Percentiles rank a stretch among this genome's conserved stretches.
phyloP scores from a whole-genome alignment of 2,888 invertebrate genomes.

The Ligdia adustata region DNA sequence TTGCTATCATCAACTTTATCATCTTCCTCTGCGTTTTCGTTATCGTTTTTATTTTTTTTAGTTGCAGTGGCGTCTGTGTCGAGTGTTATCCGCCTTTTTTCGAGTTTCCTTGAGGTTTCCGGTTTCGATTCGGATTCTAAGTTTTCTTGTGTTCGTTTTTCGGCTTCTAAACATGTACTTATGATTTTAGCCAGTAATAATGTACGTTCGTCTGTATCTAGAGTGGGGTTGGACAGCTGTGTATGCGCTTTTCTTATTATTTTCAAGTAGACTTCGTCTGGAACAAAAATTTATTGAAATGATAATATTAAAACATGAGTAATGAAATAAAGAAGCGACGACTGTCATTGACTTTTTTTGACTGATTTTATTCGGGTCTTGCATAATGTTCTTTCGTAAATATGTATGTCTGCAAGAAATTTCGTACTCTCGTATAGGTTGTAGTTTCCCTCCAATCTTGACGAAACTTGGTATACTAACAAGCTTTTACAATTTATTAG shows the following conservation, averaged over 20 bases:
- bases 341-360: too few relatives aligned
- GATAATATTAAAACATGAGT: too few relatives aligned
- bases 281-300: constrained; percentile 29
- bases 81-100: constrained; percentile 17
- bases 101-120: too few relatives aligned
- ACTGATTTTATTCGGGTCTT: too few relatives aligned
- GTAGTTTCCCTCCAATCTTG: too few relatives aligned
- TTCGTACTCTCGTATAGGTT: too few relatives aligned
- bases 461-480: too few relatives aligned
- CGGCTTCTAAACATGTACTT: constrained; percentile 59
- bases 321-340: too few relatives aligned
- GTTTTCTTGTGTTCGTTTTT: constrained; percentile 41
- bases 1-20: background rate
- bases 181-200: constrained; percentile 62
- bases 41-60: constrained; percentile 12
- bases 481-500: too few relatives aligned
- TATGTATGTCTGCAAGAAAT: too few relatives aligned
- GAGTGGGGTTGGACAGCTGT: constrained; percentile 56
- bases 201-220: constrained; percentile 65
- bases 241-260: constrained; percentile 57
- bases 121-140: constrained; percentile 51
- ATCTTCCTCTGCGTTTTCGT: background rate
- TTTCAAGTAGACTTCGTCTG: constrained; percentile 66
- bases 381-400: too few relatives aligned
- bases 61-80: constrained; percentile 13